Evolutionary conservation across 2,888 invertebrate genomes (phyloP), one percentile per base, ranked within the genome.

Genomic region (Sericinus montela): DNA sequence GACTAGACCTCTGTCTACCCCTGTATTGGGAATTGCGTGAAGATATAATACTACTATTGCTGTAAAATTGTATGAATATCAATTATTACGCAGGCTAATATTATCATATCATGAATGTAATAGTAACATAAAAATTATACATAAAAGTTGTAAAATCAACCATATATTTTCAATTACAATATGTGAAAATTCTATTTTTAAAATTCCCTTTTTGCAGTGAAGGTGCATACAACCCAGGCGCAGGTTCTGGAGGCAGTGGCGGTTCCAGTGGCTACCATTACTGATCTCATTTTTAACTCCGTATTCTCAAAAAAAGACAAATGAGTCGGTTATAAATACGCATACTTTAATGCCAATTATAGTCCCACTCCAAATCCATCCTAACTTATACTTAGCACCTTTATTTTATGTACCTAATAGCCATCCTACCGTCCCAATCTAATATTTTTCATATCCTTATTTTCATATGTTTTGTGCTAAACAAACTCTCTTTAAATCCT

Each of bases 201-300:
- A 49, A 49, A 49, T 45, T 49, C 49, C 40, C 36, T 34, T 49
- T 49, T 75, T 73, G 25, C 61, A 85, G 85, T 29, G 86, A 85
- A 61, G 85, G 86, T 16, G 74, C 85, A 1, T 86, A 87, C 67
- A 85, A 80, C 55, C 70, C 66, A 16, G 72, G 77, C 16, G 57
- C 62, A 23, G 66, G 68, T 6, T 58, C 65, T 32, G 69, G 72
- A 19, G 58, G 59, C 16, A 50, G 48, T 39, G 58, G 59, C 13
- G 69, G 78, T 28, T 60, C 68, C 37, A 66, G 59, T 44, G 83
- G 85, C 48, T 86, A 86, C 67, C 85, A 82, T 59, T 87, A 86
- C 62, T 82, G 75, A 86, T 80, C 78, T 80, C 76, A 72, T 59
- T 53, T 40, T 13, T 53, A 37, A 52, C 48, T 25, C 50, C 38